These are phyloP conservation scores for Dermatophagoides farinae DNA, from an alignment of 1,140 invertebrate genomes.

Conservation along the genomic window DNA sequence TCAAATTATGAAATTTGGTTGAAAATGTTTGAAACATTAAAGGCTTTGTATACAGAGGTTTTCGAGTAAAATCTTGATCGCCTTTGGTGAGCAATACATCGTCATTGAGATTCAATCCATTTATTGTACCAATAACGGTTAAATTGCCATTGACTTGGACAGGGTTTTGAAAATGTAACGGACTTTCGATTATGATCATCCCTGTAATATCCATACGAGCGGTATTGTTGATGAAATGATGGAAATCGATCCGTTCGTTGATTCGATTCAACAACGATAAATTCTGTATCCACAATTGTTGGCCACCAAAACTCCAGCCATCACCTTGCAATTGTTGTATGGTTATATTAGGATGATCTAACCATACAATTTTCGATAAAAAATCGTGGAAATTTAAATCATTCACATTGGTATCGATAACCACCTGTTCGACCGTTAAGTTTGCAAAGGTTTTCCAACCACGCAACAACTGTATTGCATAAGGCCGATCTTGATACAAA, in stretches of 20 bases:
- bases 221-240: not conserved
- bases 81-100: not conserved
- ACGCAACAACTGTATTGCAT: not conserved
- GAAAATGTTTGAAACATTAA: too few species aligned
- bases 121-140: not conserved
- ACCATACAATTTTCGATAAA: not conserved
- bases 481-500: not conserved
- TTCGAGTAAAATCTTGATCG: slow-evolving; percentile 1
- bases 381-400: not conserved
- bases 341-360: not conserved
- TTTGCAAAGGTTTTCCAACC: not conserved
- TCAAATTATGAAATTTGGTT: not conserved
- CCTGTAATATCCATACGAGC: not conserved
- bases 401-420: not conserved
- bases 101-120: not conserved
- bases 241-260: not conserved
- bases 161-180: not conserved
- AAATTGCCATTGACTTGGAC: not conserved
- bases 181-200: not conserved
- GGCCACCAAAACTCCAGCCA: not conserved
- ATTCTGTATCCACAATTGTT: not conserved
- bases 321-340: not conserved
- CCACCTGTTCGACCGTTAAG: not conserved
- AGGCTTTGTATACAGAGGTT: too few species aligned
- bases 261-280: not conserved